Base-by-base conservation (phyloP, 2,113 vertebrate species). In the Grammomys dolichurus region DNA sequence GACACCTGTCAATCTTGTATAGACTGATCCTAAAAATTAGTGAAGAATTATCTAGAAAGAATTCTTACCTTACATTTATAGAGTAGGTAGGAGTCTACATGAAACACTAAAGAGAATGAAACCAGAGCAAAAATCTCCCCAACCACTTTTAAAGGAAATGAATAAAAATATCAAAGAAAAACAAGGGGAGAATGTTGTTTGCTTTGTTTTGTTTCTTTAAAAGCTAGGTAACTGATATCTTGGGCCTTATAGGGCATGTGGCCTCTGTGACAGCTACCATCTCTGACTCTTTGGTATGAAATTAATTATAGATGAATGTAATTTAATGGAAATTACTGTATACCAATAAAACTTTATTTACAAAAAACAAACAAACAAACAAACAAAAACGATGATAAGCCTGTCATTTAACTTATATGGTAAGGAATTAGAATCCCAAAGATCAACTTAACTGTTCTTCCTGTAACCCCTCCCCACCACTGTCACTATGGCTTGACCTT, bases 371-470 rank as follows among this genome's bases (percentile, higher is more conserved):
- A 65, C 16, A 58, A 11, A 65, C 8, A 65, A 78, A 65, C 8
- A 65, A 78, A n/a, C 2, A 82, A 60, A 60, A 60, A 20, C 5
- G 6, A 28, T 28, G 60, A 85, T 1, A 69, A 12, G 7, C 13
- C 20, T 92, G 0, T n/a, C 40, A 33, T 65, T 75, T 0, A 85
- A 60, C 5, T 58, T 22, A 24, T 48, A 69, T 80, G 88, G 16
- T 48, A 81, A 70, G 75, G 5, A 89, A 95, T 73, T 77, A 60
- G 93, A 95, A 89, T 46, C 3, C 7, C 84, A 89, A 80, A 90
- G 20, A 43, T 80, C 40, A 78, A 31, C 26, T 48, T 48, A 69
- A 54, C 51, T 75, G 7, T 14, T 85, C 3, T 93, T 58, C 20
- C 36, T n/a, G 40, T 31, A 63, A 13, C 16, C n/a, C 26, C 4